Conservation (phyloP, 2,888 invertebrate species). For the Alentia gelatinosa region DNA sequence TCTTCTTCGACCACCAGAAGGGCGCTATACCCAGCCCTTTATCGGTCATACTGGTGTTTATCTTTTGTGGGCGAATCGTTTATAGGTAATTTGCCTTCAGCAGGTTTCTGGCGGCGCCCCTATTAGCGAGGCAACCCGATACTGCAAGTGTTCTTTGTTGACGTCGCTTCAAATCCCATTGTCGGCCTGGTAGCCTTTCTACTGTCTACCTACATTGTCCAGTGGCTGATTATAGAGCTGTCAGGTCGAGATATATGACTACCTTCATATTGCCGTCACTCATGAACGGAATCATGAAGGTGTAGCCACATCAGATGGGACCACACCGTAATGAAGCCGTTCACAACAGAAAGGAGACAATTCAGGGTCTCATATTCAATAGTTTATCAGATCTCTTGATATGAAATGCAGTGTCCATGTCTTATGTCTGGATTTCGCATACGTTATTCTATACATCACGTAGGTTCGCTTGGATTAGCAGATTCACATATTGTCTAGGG, state of each 20-base stretch:
- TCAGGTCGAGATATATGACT: neutral
- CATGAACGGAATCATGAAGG: neutral
- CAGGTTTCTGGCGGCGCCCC: neutral
- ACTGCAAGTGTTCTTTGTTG: neutral
- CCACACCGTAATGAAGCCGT: neutral
- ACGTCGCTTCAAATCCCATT: neutral
- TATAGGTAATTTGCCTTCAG: conserved; percentile 3
- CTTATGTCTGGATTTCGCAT: too few species aligned
- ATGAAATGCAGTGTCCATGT: too few species aligned
- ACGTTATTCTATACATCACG: too few species aligned
- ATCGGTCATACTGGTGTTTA: neutral
- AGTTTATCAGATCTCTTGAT: too few species aligned
- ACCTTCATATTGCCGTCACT: neutral
- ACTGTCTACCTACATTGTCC: neutral
- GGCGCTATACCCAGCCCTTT: neutral
- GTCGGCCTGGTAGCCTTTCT: neutral
- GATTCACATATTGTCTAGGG: neutral
- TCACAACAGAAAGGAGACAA: too few species aligned
- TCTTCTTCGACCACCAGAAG: neutral
- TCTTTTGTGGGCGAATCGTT: neutral
- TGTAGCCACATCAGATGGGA: neutral
- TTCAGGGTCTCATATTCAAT: too few species aligned
- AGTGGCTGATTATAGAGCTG: neutral
- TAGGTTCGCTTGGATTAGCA: neutral
- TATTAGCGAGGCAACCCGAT: neutral